Evolutionary conservation across 2,888 invertebrate species (phyloP).

Genomic region (Drosophila limbata): DNA sequence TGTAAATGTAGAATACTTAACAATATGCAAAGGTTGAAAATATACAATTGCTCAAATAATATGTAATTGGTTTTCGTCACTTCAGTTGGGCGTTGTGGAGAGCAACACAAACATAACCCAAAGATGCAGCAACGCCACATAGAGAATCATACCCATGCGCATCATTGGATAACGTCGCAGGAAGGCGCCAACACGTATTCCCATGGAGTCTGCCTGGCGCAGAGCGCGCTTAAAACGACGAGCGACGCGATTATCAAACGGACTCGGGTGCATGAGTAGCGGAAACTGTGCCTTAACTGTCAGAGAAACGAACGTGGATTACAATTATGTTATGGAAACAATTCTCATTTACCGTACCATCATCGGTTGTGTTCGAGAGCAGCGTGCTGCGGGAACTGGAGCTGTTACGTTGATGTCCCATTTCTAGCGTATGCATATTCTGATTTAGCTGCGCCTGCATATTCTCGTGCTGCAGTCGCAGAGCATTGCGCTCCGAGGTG

Average conservation of each 20-base stretch:
- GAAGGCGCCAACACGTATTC: conserved; percentile 92
- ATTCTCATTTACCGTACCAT: conserved; percentile 85
- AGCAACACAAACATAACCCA: conserved; percentile 93
- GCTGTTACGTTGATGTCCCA: conserved; percentile 55
- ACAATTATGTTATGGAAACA: neutral
- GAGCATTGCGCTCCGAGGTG: conserved; percentile 93
- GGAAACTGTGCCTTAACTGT: conserved; percentile 89
- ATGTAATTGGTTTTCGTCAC: neutral
- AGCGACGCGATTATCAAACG: conserved; percentile 91
- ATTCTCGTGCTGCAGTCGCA: conserved; percentile 91
- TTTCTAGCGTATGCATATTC: conserved; percentile 84
- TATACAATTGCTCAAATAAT: conserved; percentile 57
- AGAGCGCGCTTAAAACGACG: conserved; percentile 92
- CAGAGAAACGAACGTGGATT: conserved; percentile 50
- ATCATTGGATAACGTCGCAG: conserved; percentile 93
- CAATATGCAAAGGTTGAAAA: conserved; percentile 45
- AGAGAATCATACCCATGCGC: conserved; percentile 92
- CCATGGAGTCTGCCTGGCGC: conserved; percentile 91
- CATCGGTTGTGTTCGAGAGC: conserved; percentile 89
- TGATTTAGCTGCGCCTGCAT: conserved; percentile 87
- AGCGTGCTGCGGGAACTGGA: conserved; percentile 80
- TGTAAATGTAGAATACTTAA: conserved; percentile 57
- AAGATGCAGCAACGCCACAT: conserved; percentile 93
- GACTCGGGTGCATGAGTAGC: conserved; percentile 90
- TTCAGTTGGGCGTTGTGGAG: conserved; percentile 86